Evolutionary conservation across 2,113 vertebrate genomes (phyloP), one percentile per base, ranked within the genome.

Genomic region (Chaetura pelagica): DNA sequence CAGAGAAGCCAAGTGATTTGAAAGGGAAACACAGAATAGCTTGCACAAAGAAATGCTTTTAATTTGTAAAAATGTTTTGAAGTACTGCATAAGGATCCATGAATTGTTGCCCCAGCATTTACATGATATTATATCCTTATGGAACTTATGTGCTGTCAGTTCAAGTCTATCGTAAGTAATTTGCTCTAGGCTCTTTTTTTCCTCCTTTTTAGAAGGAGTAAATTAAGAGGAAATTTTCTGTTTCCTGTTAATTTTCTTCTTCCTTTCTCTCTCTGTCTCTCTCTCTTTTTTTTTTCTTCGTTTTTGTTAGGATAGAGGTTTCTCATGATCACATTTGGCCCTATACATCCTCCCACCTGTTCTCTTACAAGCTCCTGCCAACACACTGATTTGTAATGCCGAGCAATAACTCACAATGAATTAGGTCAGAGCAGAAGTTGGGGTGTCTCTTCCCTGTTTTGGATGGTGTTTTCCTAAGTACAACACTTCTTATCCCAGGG

Each of bases 141-240:
- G 85, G 85, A 95, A 78, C 34, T 67, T 91, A 67, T 88, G 91
- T 90, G 26, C 59, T 96, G 16, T 86, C 13, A 86, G 55, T 77
- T 90, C 27, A 86, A 83, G n/a, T 84, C 57, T 67, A 74, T 40
- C 26, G 68, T 80, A 95, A 79, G 18, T 71, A 63, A 48, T 91
- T 94, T 95, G 78, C 90, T 90, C 42, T 74, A 67, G 59, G 82
- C 32, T 80, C 23, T 85, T 77, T 59, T 35, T 16, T 19, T 6
- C 1, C 1, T 1, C 44, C 34, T 87, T 81, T 89, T 86, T 38
- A 35, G 48, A 54, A 83, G 10, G 51, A 80, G n/a, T 51, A 89
- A 95, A 97, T 90, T 74, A 80, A 88, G 46, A 90, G 73, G 85
- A 92, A 77, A 94, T 96, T 96, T 90, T 91, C 52, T 96, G 93